Evolutionary conservation across 2,113 vertebrate genomes (phyloP).

Genomic region (Panthera uncia): DNA sequence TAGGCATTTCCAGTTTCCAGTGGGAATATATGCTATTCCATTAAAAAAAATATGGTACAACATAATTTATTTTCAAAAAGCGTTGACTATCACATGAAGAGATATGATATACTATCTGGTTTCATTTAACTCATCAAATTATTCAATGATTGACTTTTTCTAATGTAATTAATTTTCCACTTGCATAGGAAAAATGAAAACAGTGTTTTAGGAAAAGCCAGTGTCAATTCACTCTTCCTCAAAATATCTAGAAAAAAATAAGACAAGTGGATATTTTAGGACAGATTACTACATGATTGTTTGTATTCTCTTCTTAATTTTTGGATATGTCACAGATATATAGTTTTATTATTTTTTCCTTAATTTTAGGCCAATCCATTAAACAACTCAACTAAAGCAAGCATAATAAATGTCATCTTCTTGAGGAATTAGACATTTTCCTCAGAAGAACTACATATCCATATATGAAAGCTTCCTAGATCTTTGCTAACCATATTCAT

Average conservation of each 20-base stretch:
- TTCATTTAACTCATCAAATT: not conserved
- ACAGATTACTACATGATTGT: not conserved
- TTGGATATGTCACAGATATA: not conserved
- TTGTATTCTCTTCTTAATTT: not conserved
- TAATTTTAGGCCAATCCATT: not conserved
- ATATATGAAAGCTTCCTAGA: not conserved
- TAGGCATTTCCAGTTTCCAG: not conserved
- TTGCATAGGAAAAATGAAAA: not conserved
- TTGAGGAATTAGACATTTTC: not conserved
- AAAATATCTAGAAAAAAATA: not conserved
- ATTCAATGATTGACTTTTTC: not conserved
- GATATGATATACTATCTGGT: not conserved
- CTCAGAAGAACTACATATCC: not conserved
- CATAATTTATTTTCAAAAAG: not conserved
- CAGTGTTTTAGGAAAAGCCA: not conserved
- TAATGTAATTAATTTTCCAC: not conserved
- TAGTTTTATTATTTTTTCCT: not conserved
- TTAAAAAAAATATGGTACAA: not conserved
- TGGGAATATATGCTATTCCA: not conserved
- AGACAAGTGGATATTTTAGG: not conserved
- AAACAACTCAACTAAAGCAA: not conserved
- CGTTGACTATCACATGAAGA: not conserved
- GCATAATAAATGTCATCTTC: not conserved
- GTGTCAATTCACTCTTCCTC: not conserved
- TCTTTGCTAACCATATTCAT: not conserved